Conservation (phyloP, 2,888 invertebrate species). For the Scelioninae gen. 1 region DNA sequence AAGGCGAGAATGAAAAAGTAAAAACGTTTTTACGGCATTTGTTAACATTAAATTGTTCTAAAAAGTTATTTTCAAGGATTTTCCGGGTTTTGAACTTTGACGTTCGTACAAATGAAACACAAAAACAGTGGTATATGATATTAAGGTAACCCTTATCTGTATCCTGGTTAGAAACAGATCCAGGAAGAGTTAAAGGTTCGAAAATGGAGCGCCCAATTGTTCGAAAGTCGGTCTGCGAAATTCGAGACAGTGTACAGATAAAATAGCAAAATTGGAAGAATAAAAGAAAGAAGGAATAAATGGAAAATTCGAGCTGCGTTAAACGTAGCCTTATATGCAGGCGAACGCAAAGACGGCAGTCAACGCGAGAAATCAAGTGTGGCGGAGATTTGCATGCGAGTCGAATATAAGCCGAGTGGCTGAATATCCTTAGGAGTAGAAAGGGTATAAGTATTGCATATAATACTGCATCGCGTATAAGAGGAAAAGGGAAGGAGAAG, state of each 20-base stretch:
- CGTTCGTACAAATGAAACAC: background rate
- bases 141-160: slow-evolving; percentile 7
- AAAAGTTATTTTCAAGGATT: background rate
- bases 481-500: slow-evolving; percentile 47
- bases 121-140: background rate
- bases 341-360: too few species aligned
- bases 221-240: slow-evolving; percentile 48
- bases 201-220: slow-evolving; percentile 41
- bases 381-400: slow-evolving; percentile 83
- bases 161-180: slow-evolving; percentile 3
- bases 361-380: slow-evolving; percentile 83
- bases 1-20: too few species aligned
- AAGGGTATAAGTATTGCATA: slow-evolving; percentile 80
- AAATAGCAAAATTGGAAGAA: slow-evolving; percentile 59
- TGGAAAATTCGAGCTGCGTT: too few species aligned
- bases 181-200: slow-evolving; percentile 22
- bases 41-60: background rate
- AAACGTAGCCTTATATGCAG: too few species aligned
- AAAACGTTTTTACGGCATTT: background rate
- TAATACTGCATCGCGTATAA: slow-evolving; percentile 77
- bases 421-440: slow-evolving; percentile 78
- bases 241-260: slow-evolving; percentile 42
- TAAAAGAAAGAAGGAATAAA: too few species aligned
- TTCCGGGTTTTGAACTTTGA: background rate
- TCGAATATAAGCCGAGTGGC: slow-evolving; percentile 80